Percentiles rank a stretch among this genome's conserved stretches.
Evolutionary conservation across 2,888 invertebrate genomes (phyloP).

Genomic region (Chaetogeoica ovagalla): DNA sequence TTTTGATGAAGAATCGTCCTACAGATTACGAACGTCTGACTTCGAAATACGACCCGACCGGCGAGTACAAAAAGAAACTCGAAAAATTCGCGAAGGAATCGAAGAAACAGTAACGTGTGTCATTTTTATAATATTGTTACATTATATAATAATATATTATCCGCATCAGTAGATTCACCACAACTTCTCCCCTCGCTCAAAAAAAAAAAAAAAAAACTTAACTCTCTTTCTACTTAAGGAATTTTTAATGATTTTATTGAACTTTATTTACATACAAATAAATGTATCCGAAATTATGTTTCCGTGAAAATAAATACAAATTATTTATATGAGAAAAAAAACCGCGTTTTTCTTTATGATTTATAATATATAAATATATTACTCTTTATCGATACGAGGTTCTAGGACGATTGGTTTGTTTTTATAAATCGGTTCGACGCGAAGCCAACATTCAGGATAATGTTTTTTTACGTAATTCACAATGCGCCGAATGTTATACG

Average conservation of each 20-base stretch:
- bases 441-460: constrained; percentile 17
- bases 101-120: neutral
- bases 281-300: neutral
- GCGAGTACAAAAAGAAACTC: constrained; percentile 53
- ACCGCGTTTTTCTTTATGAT: neutral
- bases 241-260: neutral
- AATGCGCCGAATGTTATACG: constrained; percentile 7
- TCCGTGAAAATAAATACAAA: constrained; percentile 23
- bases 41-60: constrained; percentile 56
- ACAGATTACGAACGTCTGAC: constrained; percentile 55
- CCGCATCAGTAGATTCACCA: neutral
- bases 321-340: constrained; percentile 27
- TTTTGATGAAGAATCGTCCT: constrained; percentile 55
- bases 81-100: neutral
- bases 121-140: neutral
- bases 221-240: neutral
- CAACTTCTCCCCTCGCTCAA: neutral
- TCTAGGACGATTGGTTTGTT: neutral
- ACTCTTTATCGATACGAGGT: neutral
- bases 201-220: neutral
- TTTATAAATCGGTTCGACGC: constrained; percentile 8
- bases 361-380: too few relatives aligned
- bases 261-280: neutral
- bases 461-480: constrained; percentile 1
- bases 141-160: neutral